phyloP scores from a whole-genome alignment of 2,113 vertebrate species.

The Nibea coibor region DNA sequence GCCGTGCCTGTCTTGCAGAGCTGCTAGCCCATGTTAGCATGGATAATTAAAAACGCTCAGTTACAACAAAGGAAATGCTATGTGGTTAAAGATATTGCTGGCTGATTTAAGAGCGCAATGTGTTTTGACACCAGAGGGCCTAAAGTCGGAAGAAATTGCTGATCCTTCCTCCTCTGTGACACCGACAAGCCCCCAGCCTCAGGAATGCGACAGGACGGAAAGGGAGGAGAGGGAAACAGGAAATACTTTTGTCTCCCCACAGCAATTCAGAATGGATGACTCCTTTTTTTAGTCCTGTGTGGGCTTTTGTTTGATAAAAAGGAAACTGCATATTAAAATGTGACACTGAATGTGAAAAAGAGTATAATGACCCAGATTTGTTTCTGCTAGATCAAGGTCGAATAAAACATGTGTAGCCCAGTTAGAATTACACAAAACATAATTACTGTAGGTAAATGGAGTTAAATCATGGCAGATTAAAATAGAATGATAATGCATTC shows the following conservation, averaged over 20 bases:
- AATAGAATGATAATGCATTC: slow-evolving; percentile 43
- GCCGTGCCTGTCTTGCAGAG: not conserved
- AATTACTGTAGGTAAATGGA: slow-evolving; percentile 57
- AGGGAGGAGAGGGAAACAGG: slow-evolving; percentile 73
- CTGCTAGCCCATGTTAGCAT: not conserved
- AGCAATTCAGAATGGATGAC: slow-evolving; percentile 57
- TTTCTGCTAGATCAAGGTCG: slow-evolving; percentile 48
- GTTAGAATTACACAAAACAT: slow-evolving; percentile 46
- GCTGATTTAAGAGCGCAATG: slow-evolving; percentile 36
- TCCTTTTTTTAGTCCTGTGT: slow-evolving; percentile 48
- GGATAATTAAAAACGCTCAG: slow-evolving; percentile 47
- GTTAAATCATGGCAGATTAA: slow-evolving; percentile 45
- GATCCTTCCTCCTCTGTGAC: slow-evolving; percentile 73
- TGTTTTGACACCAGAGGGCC: slow-evolving; percentile 66
- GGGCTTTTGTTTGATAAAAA: slow-evolving; percentile 57
- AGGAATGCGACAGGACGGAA: slow-evolving; percentile 74
- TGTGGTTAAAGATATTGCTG: slow-evolving; percentile 49
- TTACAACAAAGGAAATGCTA: slow-evolving; percentile 63
- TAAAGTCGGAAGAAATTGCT: slow-evolving; percentile 68
- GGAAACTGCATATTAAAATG: slow-evolving; percentile 45
- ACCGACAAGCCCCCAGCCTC: slow-evolving; percentile 61
- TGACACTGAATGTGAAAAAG: slow-evolving; percentile 23
- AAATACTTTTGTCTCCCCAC: slow-evolving; percentile 76
- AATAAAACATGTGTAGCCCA: slow-evolving; percentile 26
- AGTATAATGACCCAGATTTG: slow-evolving; percentile 38